These are phyloP conservation scores for Rhizoglyphus robini DNA, from an alignment of 1,140 invertebrate species.

Conservation along the genomic window DNA sequence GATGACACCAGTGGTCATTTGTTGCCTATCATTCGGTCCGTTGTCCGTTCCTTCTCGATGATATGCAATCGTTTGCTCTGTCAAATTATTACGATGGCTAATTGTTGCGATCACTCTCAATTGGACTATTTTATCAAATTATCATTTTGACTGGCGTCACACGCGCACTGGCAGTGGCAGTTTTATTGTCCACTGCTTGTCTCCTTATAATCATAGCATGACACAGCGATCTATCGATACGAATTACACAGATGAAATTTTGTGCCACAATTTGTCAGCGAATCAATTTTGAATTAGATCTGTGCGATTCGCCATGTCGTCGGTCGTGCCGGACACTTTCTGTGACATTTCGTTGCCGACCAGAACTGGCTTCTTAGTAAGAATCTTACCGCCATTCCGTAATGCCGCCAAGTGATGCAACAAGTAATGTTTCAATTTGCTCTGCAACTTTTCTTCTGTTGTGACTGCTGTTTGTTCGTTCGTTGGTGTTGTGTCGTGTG, in stretches of 20 bases:
- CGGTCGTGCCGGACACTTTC: neutral
- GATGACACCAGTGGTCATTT: too few relatives aligned
- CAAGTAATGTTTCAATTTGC: too few relatives aligned
- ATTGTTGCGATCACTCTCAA: conserved; percentile 13
- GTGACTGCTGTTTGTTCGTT: too few relatives aligned
- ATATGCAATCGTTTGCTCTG: neutral
- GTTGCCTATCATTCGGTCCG: neutral
- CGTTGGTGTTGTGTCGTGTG: too few relatives aligned
- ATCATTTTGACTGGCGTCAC: neutral
- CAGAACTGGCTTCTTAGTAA: too few relatives aligned
- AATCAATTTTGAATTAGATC: conserved; percentile 11
- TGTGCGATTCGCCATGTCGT: neutral
- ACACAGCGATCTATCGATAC: conserved; percentile 1
- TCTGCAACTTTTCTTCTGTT: too few relatives aligned
- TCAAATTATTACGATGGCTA: conserved; percentile 5
- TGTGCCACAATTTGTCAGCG: conserved; percentile 1
- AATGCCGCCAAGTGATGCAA: too few relatives aligned
- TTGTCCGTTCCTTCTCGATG: neutral
- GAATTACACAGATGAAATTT: conserved; percentile 3
- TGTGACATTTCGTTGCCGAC: too few relatives aligned
- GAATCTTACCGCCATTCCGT: too few relatives aligned
- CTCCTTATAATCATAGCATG: neutral
- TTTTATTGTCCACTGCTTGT: too few relatives aligned
- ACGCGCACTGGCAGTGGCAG: too few relatives aligned
- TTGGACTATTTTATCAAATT: conserved; percentile 9